These are phyloP conservation scores for Apamea epomidion DNA, from an alignment of 2,888 invertebrate genomes.

Conservation along the genomic window DNA sequence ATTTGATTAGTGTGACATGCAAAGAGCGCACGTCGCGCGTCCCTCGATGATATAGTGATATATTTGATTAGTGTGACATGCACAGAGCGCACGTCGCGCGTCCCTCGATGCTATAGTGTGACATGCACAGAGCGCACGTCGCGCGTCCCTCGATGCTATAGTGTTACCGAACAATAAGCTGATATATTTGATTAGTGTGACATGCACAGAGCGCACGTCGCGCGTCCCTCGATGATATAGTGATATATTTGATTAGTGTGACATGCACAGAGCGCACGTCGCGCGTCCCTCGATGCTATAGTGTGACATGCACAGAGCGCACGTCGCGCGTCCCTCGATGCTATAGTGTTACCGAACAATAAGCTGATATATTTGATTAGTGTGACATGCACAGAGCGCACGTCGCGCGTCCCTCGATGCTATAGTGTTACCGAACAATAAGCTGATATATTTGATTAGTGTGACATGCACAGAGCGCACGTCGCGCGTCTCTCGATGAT, in stretches of 20 bases:
- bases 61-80: constrained; percentile 21
- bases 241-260: constrained; percentile 22
- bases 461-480: background rate
- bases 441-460: constrained; percentile 23
- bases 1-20: constrained; percentile 18
- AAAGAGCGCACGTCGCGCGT: background rate
- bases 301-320: background rate
- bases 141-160: too few species aligned
- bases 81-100: background rate
- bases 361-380: constrained; percentile 28
- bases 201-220: background rate
- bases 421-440: constrained; percentile 30
- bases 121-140: background rate
- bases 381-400: background rate
- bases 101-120: too few species aligned
- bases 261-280: background rate
- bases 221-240: too few species aligned
- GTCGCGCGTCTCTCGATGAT: background rate
- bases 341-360: constrained; percentile 27
- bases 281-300: too few species aligned
- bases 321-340: background rate
- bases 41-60: too few species aligned
- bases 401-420: background rate
- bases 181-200: constrained; percentile 23
- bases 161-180: constrained; percentile 25